phyloP scores from a whole-genome alignment of 2,113 vertebrate genomes.

The Chaenogobius annularis region DNA sequence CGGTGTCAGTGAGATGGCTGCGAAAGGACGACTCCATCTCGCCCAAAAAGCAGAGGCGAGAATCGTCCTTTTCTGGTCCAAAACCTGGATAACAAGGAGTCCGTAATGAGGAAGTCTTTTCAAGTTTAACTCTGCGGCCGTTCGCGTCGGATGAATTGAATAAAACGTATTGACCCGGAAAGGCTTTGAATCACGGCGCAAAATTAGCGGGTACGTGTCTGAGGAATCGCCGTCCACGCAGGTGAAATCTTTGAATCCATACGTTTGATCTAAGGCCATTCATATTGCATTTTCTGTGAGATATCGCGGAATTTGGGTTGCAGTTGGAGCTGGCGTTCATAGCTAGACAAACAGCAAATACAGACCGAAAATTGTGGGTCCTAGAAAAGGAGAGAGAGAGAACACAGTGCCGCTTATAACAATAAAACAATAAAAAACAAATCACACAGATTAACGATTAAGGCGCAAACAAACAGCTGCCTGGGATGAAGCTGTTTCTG shows the following conservation, averaged over 20 bases:
- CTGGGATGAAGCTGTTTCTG: too few species aligned
- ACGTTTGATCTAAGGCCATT: background rate
- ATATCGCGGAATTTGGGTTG: background rate
- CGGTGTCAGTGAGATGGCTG: constrained; percentile 46
- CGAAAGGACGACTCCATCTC: constrained; percentile 32
- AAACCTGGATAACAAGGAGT: constrained; percentile 50
- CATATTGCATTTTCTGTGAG: background rate
- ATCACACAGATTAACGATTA: too few species aligned
- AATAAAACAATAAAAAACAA: too few species aligned
- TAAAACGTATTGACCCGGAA: background rate
- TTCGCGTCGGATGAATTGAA: background rate
- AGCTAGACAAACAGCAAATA: too few species aligned
- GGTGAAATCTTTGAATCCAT: background rate
- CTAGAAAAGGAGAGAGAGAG: too few species aligned
- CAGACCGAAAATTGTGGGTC: too few species aligned
- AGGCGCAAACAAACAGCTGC: too few species aligned
- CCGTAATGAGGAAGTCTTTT: constrained; percentile 26
- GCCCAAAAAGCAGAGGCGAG: constrained; percentile 10
- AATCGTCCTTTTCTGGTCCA: constrained; percentile 32
- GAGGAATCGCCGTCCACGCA: background rate
- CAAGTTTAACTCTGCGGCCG: background rate
- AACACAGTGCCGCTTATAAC: too few species aligned
- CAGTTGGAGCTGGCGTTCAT: too few species aligned
- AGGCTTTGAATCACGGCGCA: background rate
- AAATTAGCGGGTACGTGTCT: background rate